Percentiles rank a stretch among this genome's conserved stretches.
These are phyloP conservation scores for Amphipoea oculea DNA, from an alignment of 2,888 invertebrate species.

Conservation along the genomic window DNA sequence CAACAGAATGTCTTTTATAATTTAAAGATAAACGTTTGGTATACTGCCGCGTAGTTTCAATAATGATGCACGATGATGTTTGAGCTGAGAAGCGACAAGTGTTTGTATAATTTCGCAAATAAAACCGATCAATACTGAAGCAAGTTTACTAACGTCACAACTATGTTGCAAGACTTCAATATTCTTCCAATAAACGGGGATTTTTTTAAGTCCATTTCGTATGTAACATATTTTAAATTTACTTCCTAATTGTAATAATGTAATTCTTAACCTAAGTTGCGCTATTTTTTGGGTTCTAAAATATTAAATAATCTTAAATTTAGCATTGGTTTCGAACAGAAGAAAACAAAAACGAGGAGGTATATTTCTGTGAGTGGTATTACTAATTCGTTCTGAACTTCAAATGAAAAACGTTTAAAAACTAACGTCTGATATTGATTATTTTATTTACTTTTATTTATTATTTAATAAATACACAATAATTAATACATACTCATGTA, in stretches of 20 bases:
- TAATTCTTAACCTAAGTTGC: rapidly evolving
- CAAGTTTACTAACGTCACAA: slow-evolving; percentile 78
- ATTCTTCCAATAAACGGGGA: background rate
- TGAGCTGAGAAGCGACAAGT: slow-evolving; percentile 72
- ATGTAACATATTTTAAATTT: rapidly evolving
- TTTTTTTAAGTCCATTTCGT: rapidly evolving
- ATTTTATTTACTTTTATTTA: too few species aligned
- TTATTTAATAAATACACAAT: too few species aligned
- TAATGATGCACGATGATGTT: slow-evolving; percentile 60
- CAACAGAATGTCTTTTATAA: slow-evolving; percentile 1
- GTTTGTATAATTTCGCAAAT: slow-evolving; percentile 76
- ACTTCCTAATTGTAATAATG: rapidly evolving
- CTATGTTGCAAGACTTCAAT: slow-evolving; percentile 67
- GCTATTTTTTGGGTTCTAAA: rapidly evolving
- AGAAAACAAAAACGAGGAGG: background rate
- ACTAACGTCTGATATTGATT: background rate
- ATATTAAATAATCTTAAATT: background rate
- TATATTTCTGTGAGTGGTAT: slow-evolving; percentile 1
- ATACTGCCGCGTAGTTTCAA: slow-evolving; percentile 53
- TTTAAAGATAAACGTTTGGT: slow-evolving; percentile 7
- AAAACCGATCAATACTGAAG: slow-evolving; percentile 77
- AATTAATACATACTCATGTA: rapidly evolving
- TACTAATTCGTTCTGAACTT: slow-evolving; percentile 36
- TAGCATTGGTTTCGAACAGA: background rate
- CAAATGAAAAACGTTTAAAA: slow-evolving; percentile 16